phyloP scores from a whole-genome alignment of 2,113 vertebrate species.

The Donacobius atricapilla region DNA sequence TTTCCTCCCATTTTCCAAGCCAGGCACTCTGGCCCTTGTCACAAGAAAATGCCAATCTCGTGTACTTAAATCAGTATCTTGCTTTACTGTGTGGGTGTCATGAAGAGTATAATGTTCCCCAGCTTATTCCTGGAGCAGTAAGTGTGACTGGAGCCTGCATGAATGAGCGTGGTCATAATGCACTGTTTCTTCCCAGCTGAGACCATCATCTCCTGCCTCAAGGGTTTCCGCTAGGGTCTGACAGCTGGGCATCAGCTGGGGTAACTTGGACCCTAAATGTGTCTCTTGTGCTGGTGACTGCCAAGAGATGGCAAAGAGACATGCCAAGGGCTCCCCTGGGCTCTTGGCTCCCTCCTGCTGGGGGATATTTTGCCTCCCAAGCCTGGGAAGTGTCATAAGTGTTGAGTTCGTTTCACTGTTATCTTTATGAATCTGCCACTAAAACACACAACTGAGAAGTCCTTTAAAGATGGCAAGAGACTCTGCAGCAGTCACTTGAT shows the following conservation, averaged over 20 bases:
- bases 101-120: not conserved
- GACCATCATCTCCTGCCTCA: rapidly evolving
- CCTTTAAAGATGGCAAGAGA: not conserved
- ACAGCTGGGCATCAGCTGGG: not conserved
- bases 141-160: not conserved
- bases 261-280: not conserved
- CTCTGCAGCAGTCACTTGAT: not conserved
- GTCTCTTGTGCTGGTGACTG: not conserved
- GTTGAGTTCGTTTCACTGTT: not conserved
- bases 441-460: not conserved
- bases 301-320: not conserved
- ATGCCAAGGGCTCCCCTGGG: rapidly evolving
- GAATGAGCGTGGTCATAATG: not conserved
- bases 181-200: not conserved
- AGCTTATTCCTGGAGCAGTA: not conserved
- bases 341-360: not conserved
- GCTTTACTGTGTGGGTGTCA: not conserved
- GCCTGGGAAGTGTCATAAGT: not conserved
- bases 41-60: not conserved
- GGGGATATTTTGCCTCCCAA: not conserved
- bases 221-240: not conserved
- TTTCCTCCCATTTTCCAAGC: not conserved
- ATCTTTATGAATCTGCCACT: not conserved
- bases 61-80: not conserved
- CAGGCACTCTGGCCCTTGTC: not conserved